Evolutionary conservation across 1,140 invertebrate genomes (phyloP), one percentile per base, ranked within the genome.

Genomic region (Microplitis mediator): DNA sequence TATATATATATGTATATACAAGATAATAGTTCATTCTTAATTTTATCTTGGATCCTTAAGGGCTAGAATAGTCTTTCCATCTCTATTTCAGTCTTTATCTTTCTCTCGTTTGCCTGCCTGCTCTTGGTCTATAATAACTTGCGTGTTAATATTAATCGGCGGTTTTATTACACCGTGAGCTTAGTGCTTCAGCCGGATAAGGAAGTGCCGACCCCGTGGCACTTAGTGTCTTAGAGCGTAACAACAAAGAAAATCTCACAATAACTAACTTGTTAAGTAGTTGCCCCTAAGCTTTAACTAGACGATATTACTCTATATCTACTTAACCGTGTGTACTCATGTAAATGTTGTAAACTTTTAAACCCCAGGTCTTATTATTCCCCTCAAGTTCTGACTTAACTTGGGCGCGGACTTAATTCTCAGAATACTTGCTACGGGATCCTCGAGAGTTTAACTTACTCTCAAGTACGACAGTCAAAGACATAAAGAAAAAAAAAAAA

Each of bases 151-250:
- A 73, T 73, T 73, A 73, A 73, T 73, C 66, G 72, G 58, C 23
- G 14, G 51, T 60, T 16, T 71, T 31, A 69, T 60, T 73, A 60
- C 72, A 64, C 72, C 51, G 34, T 50, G 65, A 23, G 45, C 51
- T 23, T 23, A 23, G 23, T 23, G 23, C 23, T 1, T n/a, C 11
- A 56, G 45, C 65, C 65, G 72, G 72, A 73, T 69, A 60, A 73
- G 72, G 65, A 73, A 73, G 72, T 56, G 36, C 39, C 60, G 58
- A 69, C 66, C 66, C 63, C 11, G 16, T 67, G 63, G 52, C 51
- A 23, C n/a, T 16, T 50, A 58, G 71, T 72, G 71, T 72, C 63
- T 72, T 65, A 68, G 64, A 72, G 45, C 61, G 70, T 72, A 72
- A 72, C 71, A 71, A 71, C 61, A 14, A 9, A 31, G 51, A 23